phyloP scores from a whole-genome alignment of 1,140 invertebrate species.

The Drosophila tsacasi region DNA sequence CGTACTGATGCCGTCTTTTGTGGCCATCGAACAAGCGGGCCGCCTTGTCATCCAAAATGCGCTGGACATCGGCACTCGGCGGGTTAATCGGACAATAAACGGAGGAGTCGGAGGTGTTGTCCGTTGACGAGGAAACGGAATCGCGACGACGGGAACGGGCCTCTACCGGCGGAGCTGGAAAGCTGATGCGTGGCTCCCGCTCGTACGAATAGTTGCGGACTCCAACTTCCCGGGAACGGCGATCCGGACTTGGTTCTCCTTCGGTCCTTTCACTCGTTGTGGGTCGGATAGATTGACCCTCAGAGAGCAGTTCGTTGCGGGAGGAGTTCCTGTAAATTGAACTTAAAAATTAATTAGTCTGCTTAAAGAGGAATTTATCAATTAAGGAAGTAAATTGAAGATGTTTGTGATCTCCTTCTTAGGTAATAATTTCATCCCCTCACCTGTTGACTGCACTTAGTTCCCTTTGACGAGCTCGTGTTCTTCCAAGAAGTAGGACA shows the following conservation, averaged over 20 bases:
- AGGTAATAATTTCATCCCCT: background rate
- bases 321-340: conserved; percentile 60
- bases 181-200: conserved; percentile 70
- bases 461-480: conserved; percentile 87
- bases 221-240: conserved; percentile 61
- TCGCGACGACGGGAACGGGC: conserved; percentile 57
- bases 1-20: conserved; percentile 73
- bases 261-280: conserved; percentile 62
- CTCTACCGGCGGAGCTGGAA: conserved; percentile 62
- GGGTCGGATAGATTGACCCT: conserved; percentile 69
- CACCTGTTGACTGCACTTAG: conserved; percentile 68
- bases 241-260: conserved; percentile 52
- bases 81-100: conserved; percentile 84
- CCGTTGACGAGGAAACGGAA: conserved; percentile 71
- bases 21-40: conserved; percentile 72
- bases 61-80: conserved; percentile 76
- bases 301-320: conserved; percentile 77
- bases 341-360: background rate
- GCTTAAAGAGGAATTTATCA: rapidly evolving
- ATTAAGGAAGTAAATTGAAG: background rate
- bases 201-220: conserved; percentile 78
- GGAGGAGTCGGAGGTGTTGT: conserved; percentile 84
- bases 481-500: conserved; percentile 87
- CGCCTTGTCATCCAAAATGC: conserved; percentile 81
- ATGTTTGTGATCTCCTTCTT: background rate